Conservation (phyloP, 2,797 vertebrate genomes). For the Channa striata region DNA sequence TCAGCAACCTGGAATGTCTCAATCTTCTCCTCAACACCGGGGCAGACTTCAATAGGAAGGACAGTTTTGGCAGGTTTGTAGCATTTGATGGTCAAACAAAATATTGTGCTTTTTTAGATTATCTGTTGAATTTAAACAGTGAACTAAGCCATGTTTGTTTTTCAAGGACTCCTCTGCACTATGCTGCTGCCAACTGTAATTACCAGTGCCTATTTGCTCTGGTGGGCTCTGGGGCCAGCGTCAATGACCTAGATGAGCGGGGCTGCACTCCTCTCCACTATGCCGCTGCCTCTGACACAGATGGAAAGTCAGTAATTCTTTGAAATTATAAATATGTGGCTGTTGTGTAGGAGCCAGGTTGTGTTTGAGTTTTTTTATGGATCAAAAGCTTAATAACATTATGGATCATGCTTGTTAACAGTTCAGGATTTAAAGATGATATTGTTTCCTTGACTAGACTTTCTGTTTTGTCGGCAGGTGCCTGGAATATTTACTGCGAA, state of each 20-base stretch:
- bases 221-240: constrained; percentile 97
- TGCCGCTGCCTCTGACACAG: constrained; percentile 95
- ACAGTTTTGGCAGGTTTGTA: constrained; percentile 95
- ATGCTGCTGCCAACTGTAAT: constrained; percentile 99
- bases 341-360: constrained; percentile 16
- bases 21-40: constrained; percentile 97
- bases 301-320: constrained; percentile 93
- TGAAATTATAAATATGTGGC: neutral
- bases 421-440: constrained; percentile 12
- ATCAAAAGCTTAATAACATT: constrained; percentile 17
- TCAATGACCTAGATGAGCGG: constrained; percentile 95
- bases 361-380: constrained; percentile 10
- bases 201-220: constrained; percentile 99
- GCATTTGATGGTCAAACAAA: constrained; percentile 3
- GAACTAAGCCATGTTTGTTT: constrained; percentile 46
- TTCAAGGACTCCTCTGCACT: constrained; percentile 95
- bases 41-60: constrained; percentile 97
- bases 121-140: constrained; percentile 30
- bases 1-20: constrained; percentile 98
- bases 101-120: constrained; percentile 7
- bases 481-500: constrained; percentile 98
- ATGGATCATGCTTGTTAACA: constrained; percentile 15
- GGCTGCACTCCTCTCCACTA: constrained; percentile 98
- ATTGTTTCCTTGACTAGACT: constrained; percentile 47
- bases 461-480: constrained; percentile 85